Conservation (phyloP, 2,113 vertebrate genomes). For the Amazona vittata region DNA sequence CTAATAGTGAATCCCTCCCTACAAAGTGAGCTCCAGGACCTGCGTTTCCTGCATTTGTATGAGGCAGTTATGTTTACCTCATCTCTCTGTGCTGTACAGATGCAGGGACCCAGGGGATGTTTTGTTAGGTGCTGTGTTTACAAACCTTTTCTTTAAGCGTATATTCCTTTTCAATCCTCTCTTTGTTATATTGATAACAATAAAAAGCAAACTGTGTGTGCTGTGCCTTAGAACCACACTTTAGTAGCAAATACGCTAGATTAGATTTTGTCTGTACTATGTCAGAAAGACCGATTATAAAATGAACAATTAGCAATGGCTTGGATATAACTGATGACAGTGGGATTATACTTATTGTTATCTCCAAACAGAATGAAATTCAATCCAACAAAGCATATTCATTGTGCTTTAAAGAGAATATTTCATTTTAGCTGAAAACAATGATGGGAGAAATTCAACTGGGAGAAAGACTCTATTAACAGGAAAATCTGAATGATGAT, state of each 20-base stretch:
- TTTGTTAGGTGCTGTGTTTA: neutral
- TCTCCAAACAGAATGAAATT: neutral
- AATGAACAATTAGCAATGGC: neutral
- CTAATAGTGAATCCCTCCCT: neutral
- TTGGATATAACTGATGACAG: neutral
- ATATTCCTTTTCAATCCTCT: neutral
- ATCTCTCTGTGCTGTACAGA: neutral
- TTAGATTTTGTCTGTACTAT: neutral
- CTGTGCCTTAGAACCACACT: neutral
- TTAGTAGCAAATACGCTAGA: neutral
- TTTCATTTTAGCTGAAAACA: constrained; percentile 2
- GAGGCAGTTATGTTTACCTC: neutral
- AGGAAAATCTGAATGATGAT: constrained; percentile 9
- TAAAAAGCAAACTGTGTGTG: neutral
- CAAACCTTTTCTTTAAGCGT: neutral
- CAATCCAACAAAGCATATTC: neutral
- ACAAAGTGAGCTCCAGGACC: neutral
- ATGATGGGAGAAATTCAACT: constrained; percentile 26
- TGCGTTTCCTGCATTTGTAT: neutral
- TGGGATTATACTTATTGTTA: constrained; percentile 8
- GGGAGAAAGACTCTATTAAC: constrained; percentile 12
- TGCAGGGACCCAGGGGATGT: neutral
- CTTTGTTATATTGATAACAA: neutral
- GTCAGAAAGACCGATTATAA: neutral
- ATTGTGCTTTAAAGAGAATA: neutral